Conservation (phyloP, 2,113 vertebrate genomes). For the Menidia beryllina region DNA sequence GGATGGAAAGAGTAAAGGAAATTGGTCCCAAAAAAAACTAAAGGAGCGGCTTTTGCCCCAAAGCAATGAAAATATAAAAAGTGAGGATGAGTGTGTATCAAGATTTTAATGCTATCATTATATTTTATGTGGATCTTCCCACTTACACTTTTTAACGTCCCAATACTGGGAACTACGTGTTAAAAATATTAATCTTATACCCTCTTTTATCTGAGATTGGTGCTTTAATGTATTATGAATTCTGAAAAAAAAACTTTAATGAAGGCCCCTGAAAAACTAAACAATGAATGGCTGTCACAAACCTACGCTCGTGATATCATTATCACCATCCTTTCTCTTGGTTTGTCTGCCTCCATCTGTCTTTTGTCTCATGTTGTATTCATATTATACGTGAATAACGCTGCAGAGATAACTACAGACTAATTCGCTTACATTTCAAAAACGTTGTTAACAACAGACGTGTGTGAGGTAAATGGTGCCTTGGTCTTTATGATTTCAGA, state of each 20-base stretch:
- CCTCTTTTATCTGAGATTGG: not conserved
- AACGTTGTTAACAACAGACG: too few species aligned
- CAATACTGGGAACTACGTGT: not conserved
- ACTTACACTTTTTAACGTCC: not conserved
- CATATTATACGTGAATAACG: too few species aligned
- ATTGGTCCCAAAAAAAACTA: not conserved
- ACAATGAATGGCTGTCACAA: not conserved
- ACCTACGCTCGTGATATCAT: not conserved
- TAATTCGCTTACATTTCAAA: not conserved
- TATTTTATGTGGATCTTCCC: not conserved
- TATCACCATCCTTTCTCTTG: too few species aligned
- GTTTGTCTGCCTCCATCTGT: conserved; percentile 3
- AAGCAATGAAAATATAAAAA: not conserved
- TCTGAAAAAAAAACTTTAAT: not conserved
- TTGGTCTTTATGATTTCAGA: conserved; percentile 60
- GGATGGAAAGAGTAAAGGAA: not conserved
- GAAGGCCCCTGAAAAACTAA: not conserved
- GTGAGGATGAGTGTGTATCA: not conserved
- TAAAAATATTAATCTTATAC: not conserved
- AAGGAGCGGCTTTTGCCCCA: not conserved
- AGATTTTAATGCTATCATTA: not conserved
- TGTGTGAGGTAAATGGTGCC: too few species aligned
- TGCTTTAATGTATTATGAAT: not conserved
- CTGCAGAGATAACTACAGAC: too few species aligned
- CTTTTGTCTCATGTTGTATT: conserved; percentile 49